Evolutionary conservation across 2,113 vertebrate species (phyloP), one percentile per base, ranked within the genome.

Genomic region (Setophaga kirtlandii): DNA sequence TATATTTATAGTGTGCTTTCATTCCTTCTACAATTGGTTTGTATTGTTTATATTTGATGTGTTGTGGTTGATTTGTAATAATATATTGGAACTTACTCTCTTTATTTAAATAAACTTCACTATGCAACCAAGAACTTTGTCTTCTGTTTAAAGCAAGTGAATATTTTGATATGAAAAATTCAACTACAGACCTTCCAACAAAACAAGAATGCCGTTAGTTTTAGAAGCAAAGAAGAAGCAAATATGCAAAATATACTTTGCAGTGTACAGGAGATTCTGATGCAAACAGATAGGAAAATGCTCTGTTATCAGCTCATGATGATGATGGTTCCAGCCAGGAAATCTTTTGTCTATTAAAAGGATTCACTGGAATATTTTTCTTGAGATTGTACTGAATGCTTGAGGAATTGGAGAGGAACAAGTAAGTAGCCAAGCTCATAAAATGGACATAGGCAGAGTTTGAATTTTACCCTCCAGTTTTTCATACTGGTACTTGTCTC

Each of bases 71-170:
- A 96, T 97, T 97, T 98, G 97, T 98, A 96, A 97, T 77, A 95
- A 80, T 96, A 76, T 97, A 95, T 96, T 42, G 22, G 53, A 94
- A 97, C 89, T 92, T 95, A 93, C 5, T 94, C 78, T 74, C 86
- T 97, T 97, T 96, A 96, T 97, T 97, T 96, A 96, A 98, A 98
- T 98, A 98, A 98, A 98, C 53, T 97, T 98, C 97, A 97, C 97
- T 98, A 96, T 98, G 96, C 97, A 98, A 93, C 89, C 70, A 79
- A 78, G 70, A 84, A 35, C 25, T 89, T 50, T 37, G 71, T 96
- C 74, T 96, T 91, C 31, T 89, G 5, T 88, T 93, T 89, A 75
- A 88, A 53, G 30, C 30, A 63, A 71, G 20, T 31, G 11, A 52
- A 5, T 74, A 28, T 80, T 53, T 88, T 50, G 7, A 53, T 59